A percentile compares a stretch with the other conserved stretches of the same genome.
Conservation (phyloP, 2,797 vertebrate species). For the Acropternis orthonyx region DNA sequence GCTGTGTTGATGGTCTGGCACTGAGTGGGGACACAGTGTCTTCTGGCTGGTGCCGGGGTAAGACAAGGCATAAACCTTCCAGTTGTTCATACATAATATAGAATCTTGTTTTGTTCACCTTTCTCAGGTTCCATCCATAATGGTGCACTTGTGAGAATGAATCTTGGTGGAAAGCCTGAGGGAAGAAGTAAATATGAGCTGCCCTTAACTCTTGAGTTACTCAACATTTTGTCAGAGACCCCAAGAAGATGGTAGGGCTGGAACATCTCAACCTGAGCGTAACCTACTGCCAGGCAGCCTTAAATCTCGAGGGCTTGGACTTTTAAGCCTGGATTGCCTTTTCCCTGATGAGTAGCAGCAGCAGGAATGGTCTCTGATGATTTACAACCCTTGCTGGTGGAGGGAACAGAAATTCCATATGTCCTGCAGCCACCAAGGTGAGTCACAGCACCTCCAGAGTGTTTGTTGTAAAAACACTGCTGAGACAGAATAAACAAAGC, state of each 20-base stretch:
- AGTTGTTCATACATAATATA: fast-evolving
- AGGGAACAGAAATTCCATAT: neutral
- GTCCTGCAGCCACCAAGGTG: neutral
- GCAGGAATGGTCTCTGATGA: neutral
- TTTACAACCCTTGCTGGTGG: neutral
- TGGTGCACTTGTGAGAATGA: neutral
- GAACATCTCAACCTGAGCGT: neutral
- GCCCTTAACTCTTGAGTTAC: neutral
- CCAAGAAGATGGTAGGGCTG: neutral
- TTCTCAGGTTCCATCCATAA: neutral
- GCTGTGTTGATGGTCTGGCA: neutral
- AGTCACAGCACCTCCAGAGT: neutral
- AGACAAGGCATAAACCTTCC: neutral
- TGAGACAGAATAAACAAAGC: conserved; percentile 32
- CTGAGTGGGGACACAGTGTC: neutral
- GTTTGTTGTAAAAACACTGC: neutral
- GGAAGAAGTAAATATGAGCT: neutral
- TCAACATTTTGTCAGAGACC: neutral
- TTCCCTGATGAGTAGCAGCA: neutral
- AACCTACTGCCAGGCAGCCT: neutral
- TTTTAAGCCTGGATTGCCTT: neutral
- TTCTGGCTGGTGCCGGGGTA: neutral
- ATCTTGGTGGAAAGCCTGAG: neutral
- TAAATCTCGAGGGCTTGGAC: neutral
- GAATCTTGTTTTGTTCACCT: neutral